Evolutionary conservation across 2,113 vertebrate species (phyloP).

Genomic region (Sisor rabdophorus): DNA sequence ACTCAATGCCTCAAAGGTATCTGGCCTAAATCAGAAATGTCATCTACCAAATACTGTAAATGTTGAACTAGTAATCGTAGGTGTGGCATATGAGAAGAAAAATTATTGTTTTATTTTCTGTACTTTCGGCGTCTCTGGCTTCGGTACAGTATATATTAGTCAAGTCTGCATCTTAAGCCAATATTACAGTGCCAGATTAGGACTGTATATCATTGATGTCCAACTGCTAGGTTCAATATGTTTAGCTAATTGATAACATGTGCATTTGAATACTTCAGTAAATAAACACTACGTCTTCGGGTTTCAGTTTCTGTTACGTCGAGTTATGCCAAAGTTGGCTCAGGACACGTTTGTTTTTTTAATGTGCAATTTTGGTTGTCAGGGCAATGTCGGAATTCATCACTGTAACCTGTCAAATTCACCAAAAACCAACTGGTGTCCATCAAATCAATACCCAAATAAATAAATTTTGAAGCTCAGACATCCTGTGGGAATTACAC

Average conservation of each 20-base stretch:
- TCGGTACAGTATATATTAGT: background rate
- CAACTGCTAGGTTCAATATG: background rate
- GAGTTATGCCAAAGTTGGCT: slow-evolving; percentile 37
- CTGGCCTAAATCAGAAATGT: too few species aligned
- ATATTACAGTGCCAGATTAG: background rate
- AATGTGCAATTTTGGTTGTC: slow-evolving; percentile 20
- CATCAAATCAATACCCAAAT: slow-evolving; percentile 36
- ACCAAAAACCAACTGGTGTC: slow-evolving; percentile 39
- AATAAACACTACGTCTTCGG: slow-evolving; percentile 13
- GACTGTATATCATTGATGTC: background rate
- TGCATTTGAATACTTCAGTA: slow-evolving; percentile 19
- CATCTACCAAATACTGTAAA: too few species aligned
- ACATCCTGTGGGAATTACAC: slow-evolving; percentile 52
- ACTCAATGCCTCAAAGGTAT: too few species aligned
- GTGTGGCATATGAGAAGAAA: background rate
- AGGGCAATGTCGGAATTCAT: slow-evolving; percentile 41
- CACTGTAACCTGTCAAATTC: slow-evolving; percentile 55
- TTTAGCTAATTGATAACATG: background rate
- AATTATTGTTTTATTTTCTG: background rate
- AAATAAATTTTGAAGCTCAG: slow-evolving; percentile 27
- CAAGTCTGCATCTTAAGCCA: background rate
- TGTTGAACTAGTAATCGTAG: background rate
- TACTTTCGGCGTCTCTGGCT: background rate
- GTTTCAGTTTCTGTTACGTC: slow-evolving; percentile 30
- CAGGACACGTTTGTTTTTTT: slow-evolving; percentile 36